Evolutionary conservation across 2,888 invertebrate genomes (phyloP).

Genomic region (Mythimna loreyi): DNA sequence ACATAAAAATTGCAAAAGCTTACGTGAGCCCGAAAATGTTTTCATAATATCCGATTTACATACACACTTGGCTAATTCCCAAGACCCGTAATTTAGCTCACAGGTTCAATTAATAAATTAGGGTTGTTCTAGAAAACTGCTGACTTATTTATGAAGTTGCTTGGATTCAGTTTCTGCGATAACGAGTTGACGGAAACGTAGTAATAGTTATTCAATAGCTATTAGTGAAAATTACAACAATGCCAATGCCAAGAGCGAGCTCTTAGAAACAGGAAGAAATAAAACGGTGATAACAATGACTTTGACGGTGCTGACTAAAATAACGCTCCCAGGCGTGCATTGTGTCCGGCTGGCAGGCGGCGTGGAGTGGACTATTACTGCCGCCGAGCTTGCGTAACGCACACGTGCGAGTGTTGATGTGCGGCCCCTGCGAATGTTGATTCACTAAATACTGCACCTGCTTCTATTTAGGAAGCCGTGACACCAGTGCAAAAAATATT

Average conservation of each 20-base stretch:
- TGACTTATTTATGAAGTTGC: constrained; percentile 23
- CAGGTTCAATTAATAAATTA: constrained; percentile 76
- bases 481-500: background rate
- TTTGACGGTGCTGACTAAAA: constrained; percentile 83
- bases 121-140: constrained; percentile 57
- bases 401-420: constrained; percentile 54
- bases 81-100: constrained; percentile 75
- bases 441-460: constrained; percentile 12
- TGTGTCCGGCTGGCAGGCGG: constrained; percentile 67
- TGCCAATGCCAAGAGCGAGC: constrained; percentile 86
- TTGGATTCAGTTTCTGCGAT: background rate
- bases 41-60: constrained; percentile 83
- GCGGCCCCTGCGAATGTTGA: constrained; percentile 13
- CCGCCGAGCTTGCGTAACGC: constrained; percentile 63
- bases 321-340: constrained; percentile 84
- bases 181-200: constrained; percentile 9
- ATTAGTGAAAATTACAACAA: constrained; percentile 66
- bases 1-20: constrained; percentile 82
- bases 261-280: constrained; percentile 83
- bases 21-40: constrained; percentile 78
- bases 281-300: constrained; percentile 81
- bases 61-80: constrained; percentile 82
- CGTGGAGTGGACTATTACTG: constrained; percentile 62
- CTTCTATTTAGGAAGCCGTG: background rate
- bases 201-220: constrained; percentile 42